Evolutionary conservation across 1,140 invertebrate genomes (phyloP), one percentile per base, ranked within the genome.

Genomic region (Sweltsa coloradensis): DNA sequence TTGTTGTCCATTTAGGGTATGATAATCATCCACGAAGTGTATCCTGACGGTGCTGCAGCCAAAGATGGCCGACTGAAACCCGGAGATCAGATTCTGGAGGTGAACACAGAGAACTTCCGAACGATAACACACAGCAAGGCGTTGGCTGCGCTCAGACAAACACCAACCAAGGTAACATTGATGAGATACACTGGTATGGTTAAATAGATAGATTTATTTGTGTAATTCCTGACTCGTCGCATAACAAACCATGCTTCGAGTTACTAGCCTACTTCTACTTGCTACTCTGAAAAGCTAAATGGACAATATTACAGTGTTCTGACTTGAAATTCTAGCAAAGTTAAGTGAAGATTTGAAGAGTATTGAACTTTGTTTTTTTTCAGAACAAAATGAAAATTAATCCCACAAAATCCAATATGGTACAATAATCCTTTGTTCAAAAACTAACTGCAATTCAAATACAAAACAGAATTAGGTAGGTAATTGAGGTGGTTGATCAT

Each of bases 11-110:
- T 70, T 0, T 60, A 94, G 89, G 86, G 85, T 53, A 86, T 85
- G 25, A 87, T 93, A 39, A 83, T 95, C 50, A 80, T 97, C 47
- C 79, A 94, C 54, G 91, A 95, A 61, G 79, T 97, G n/a, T 94
- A 90, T 61, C 80, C 85, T 11, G 85, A 88, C 47, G 90, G 93
- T n/a, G 87, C 83, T 3, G 83, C 91, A 13, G 87, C 83, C 0
- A 85, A 87, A 60, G 95, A 99, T 62, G 89, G 89, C 1, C 72
- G 94, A 34, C 67, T 99, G 21, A 76, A 84, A 61, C 79, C 84
- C 3, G 95, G 92, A 4, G 96, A 99, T 69, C 91, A 96, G 65
- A 85, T 99, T 53, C 62, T 95, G 18, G 88, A 93, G 55, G 85
- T 94, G 37, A 89, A 89, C 58, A 78, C 78, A 18, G 75, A 81